Base-by-base conservation (phyloP, 2,113 vertebrate genomes). In the Pelobates fuscus region DNA sequence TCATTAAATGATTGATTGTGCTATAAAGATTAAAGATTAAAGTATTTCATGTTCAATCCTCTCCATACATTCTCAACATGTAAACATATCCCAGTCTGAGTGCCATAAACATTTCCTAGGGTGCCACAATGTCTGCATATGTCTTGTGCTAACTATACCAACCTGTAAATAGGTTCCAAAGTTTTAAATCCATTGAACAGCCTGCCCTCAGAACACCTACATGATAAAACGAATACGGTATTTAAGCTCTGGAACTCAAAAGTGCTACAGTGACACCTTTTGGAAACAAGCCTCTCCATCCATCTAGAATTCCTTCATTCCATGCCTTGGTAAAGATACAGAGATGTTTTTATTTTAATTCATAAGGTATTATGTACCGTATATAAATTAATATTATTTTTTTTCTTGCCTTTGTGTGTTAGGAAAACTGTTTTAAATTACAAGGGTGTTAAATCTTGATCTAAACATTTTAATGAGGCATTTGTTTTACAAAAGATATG, bases 221-320 rank as follows among this genome's bases (percentile, higher is more conserved):
- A 62, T 12, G 17, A 62, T 7, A 20, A 32, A 27, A 60, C 7
- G 32, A 37, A 37, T 37, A 37, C 32, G 32, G 5, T 37, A 37
- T 37, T 37, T 37, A 37, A 37, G 32, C 5, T 37, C 32, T 6
- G 10, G 10, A 37, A 37, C 32, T 37, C 32, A 37, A 37, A 37
- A 37, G 83, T 89, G 84, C 80, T 78, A 89, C 82, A 88, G 88
- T 90, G 88, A 90, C 86, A 87, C 80, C 86, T 91, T 91, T 87
- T 89, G 87, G 85, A 85, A 89, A 87, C 81, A 73, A 63, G 55
- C 72, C 46, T 84, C 64, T 78, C 70, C 83, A 81, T 80, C n/a
- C 83, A 75, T 77, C 69, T 66, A 78, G 68, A 62, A 64, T 52
- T 81, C 59, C 80, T 85, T 86, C 80, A 60, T 67, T 49, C 55